These are phyloP conservation scores for Syrista parreyssii DNA, from an alignment of 2,888 invertebrate genomes.

Conservation along the genomic window DNA sequence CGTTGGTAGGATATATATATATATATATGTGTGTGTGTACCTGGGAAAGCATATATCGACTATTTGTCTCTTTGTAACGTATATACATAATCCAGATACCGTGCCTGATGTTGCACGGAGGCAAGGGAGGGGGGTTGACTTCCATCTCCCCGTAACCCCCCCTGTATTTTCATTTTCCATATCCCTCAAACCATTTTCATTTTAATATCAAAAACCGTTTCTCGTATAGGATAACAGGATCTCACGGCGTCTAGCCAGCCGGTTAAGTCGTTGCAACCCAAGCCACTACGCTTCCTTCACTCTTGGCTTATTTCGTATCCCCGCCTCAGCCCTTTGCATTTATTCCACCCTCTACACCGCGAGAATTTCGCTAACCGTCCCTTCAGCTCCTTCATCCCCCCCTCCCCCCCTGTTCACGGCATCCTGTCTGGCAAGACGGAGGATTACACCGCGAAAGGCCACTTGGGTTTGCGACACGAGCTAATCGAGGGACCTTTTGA, in stretches of 20 bases:
- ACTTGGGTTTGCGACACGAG: not conserved
- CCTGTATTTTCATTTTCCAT: not conserved
- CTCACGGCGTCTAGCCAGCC: slow-evolving; percentile 59
- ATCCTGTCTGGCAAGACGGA: not conserved
- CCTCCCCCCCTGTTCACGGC: not conserved
- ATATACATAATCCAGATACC: not conserved
- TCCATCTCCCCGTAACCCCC: not conserved
- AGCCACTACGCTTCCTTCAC: slow-evolving; percentile 47
- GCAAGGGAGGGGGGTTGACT: no score
- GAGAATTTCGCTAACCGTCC: slow-evolving; percentile 21
- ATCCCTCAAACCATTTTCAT: not conserved
- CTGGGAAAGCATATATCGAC: not conserved
- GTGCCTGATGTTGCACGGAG: not conserved
- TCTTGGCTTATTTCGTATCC: slow-evolving; percentile 24
- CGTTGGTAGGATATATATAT: not conserved
- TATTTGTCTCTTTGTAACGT: not conserved
- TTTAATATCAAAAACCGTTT: slow-evolving; percentile 11
- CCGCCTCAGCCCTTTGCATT: not conserved
- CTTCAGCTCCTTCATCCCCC: slow-evolving; percentile 1
- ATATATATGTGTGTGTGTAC: not conserved
- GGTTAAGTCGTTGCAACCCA: slow-evolving; percentile 62
- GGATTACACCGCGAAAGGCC: not conserved
- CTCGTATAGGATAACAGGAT: slow-evolving; percentile 44
- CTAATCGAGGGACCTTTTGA: not conserved
- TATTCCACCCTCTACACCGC: slow-evolving; percentile 19